Percentiles rank a stretch among this genome's conserved stretches.
Conservation (phyloP, 2,888 invertebrate genomes). For the Iselma pallidipennis region DNA sequence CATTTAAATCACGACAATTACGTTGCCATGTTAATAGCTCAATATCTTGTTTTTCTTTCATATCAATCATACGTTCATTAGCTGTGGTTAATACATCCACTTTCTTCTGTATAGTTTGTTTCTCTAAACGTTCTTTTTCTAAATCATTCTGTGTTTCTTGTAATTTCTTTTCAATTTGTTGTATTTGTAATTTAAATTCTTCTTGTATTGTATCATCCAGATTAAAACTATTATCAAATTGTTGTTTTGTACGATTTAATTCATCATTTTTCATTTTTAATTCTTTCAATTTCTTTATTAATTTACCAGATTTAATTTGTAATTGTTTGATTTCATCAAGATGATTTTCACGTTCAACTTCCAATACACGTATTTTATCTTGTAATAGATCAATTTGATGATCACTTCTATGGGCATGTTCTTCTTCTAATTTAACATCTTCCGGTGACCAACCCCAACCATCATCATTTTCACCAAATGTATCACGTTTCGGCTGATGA, state of each 20-base stretch:
- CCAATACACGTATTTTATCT: slow-evolving; percentile 63
- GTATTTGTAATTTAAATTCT: slow-evolving; percentile 73
- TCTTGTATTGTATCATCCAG: slow-evolving; percentile 80
- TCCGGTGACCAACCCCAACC: slow-evolving; percentile 66
- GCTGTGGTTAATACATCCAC: slow-evolving; percentile 74
- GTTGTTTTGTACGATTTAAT: slow-evolving; percentile 57
- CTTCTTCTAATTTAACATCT: slow-evolving; percentile 59
- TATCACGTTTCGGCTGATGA: slow-evolving; percentile 22
- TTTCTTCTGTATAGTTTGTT: slow-evolving; percentile 68
- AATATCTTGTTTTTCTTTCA: slow-evolving; percentile 80
- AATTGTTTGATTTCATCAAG: slow-evolving; percentile 66
- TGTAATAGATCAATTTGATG: slow-evolving; percentile 59
- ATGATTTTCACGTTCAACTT: slow-evolving; percentile 62
- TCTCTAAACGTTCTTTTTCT: slow-evolving; percentile 68
- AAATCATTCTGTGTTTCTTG: slow-evolving; percentile 63
- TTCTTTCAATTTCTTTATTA: slow-evolving; percentile 83
- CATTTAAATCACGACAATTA: slow-evolving; percentile 70
- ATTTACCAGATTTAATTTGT: slow-evolving; percentile 74
- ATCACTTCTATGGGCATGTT: slow-evolving; percentile 49
- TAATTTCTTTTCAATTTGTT: slow-evolving; percentile 67
- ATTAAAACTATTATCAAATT: slow-evolving; percentile 60
- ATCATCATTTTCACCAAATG: slow-evolving; percentile 58
- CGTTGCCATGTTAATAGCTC: slow-evolving; percentile 74
- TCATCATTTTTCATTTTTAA: slow-evolving; percentile 72
- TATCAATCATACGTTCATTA: slow-evolving; percentile 76